These are phyloP conservation scores for Pseudochaenichthys georgianus DNA, from an alignment of 2,797 vertebrate species.

Conservation along the genomic window DNA sequence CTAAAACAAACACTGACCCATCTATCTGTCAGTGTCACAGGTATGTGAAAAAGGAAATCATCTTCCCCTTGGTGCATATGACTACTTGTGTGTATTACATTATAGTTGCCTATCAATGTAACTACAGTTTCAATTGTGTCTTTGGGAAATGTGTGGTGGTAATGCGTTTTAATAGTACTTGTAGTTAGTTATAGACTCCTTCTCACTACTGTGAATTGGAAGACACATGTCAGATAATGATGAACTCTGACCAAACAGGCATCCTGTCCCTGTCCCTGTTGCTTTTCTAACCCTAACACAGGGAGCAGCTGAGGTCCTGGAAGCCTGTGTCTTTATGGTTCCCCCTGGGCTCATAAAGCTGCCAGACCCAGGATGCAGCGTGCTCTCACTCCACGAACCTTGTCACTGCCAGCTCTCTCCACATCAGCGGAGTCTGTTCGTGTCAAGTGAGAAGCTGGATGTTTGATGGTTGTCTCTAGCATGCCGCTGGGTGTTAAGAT, in stretches of 20 bases:
- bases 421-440: slow-evolving; percentile 59
- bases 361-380: slow-evolving; percentile 69
- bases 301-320: slow-evolving; percentile 55
- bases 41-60: slow-evolving; percentile 73
- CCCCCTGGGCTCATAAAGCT: slow-evolving; percentile 75
- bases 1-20: slow-evolving; percentile 79
- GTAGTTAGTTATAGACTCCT: slow-evolving; percentile 8
- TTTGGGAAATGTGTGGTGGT: neutral
- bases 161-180: neutral
- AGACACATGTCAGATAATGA: slow-evolving; percentile 64
- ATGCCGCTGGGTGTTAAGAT: slow-evolving; percentile 67
- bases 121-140: neutral
- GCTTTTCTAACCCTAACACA: slow-evolving; percentile 74
- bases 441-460: slow-evolving; percentile 59
- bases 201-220: slow-evolving; percentile 51
- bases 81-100: neutral
- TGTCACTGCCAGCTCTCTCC: slow-evolving; percentile 58
- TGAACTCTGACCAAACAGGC: slow-evolving; percentile 70
- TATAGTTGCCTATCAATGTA: neutral
- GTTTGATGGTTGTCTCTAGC: slow-evolving; percentile 72
- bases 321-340: slow-evolving; percentile 62
- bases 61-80: slow-evolving; percentile 20
- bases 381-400: slow-evolving; percentile 57
- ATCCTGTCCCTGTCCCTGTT: slow-evolving; percentile 70
- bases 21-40: slow-evolving; percentile 75